A percentile compares a stretch with the other conserved stretches of the same genome.
phyloP scores from a whole-genome alignment of 2,113 vertebrate genomes.

The Myrmophylax atrothorax region DNA sequence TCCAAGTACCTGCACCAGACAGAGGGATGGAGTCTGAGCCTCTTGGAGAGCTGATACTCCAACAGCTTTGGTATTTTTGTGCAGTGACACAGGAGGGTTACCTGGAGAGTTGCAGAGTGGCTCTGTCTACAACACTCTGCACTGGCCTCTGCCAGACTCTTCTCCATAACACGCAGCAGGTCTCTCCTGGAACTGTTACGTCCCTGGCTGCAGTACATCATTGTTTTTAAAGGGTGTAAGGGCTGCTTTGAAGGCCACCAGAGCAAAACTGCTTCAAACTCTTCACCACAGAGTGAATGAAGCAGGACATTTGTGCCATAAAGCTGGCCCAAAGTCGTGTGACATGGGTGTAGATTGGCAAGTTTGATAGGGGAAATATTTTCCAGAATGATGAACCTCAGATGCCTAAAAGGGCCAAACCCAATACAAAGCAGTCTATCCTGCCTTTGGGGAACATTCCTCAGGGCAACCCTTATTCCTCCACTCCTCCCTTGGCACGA shows the following conservation, averaged over 20 bases:
- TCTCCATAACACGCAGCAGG: background rate
- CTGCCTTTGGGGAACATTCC: background rate
- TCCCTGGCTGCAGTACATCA: fast-evolving
- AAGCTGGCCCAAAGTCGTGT: fast-evolving
- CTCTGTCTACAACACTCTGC: fast-evolving
- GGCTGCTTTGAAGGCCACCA: background rate
- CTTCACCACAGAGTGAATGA: background rate
- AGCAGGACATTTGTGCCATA: background rate
- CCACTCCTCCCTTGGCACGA: background rate
- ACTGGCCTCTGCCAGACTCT: background rate
- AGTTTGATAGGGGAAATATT: background rate
- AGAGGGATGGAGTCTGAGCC: background rate
- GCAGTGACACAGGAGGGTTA: fast-evolving
- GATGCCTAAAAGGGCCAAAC: background rate
- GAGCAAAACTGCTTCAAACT: background rate
- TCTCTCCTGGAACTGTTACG: background rate
- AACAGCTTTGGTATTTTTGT: background rate
- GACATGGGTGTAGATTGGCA: background rate
- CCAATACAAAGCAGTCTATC: background rate
- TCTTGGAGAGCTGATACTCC: background rate
- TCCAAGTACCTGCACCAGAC: background rate
- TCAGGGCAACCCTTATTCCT: background rate
- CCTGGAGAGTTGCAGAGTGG: fast-evolving
- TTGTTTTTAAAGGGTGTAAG: background rate
- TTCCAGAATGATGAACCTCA: background rate